These are phyloP conservation scores for Ptilorrhoa leucosticta DNA, from an alignment of 2,113 vertebrate species.

Conservation along the genomic window DNA sequence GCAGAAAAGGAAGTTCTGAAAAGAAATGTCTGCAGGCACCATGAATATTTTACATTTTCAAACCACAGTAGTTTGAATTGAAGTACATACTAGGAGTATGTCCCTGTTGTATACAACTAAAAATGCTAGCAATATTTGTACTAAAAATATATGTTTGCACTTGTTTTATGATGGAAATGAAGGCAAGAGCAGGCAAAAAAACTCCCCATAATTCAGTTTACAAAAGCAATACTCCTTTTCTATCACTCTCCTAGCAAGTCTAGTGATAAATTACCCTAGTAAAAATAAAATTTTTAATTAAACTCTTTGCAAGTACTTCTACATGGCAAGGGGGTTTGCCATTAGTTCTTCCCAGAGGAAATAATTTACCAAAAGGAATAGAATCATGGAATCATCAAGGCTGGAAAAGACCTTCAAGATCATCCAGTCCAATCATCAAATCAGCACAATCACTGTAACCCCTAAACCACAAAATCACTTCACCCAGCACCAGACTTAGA, in stretches of 20 bases:
- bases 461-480: neutral
- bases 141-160: neutral
- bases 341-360: neutral
- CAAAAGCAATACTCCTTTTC: neutral
- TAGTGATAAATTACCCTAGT: neutral
- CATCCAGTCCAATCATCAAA: neutral
- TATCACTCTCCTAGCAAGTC: fast-evolving
- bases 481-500: neutral
- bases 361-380: neutral
- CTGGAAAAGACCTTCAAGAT: neutral
- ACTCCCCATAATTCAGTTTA: neutral
- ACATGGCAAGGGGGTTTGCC: neutral
- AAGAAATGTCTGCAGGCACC: neutral
- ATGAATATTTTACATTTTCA: neutral
- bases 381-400: neutral
- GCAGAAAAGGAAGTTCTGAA: neutral
- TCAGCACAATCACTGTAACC: neutral
- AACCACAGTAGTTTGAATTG: neutral
- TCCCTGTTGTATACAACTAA: neutral
- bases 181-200: neutral
- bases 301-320: neutral
- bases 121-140: neutral
- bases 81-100: neutral
- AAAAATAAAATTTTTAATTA: neutral
- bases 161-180: neutral